Percentiles rank a stretch among this genome's conserved stretches.
Evolutionary conservation across 92 coral and sea anemone genomes (phyloP).

Genomic region (Bergia sp.): DNA sequence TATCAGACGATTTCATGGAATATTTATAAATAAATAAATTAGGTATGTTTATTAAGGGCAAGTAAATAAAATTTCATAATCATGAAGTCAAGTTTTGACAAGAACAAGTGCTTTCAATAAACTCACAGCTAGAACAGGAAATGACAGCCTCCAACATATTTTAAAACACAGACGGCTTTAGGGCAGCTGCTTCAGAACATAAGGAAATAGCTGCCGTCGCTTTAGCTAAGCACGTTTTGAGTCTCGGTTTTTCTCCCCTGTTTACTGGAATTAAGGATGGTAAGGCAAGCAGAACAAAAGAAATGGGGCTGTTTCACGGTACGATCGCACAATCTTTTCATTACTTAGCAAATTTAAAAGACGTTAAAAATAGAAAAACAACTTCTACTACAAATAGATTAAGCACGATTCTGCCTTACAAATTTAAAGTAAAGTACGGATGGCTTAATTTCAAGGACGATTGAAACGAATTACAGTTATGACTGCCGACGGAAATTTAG

Average conservation of each 20-base stretch:
- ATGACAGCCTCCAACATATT: not conserved
- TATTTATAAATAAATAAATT: no score
- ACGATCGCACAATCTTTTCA: no score
- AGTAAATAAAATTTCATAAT: not conserved
- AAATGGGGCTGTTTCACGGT: no score
- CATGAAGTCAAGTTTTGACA: not conserved
- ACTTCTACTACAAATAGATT: no score
- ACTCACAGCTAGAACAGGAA: not conserved
- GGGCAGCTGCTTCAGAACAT: not conserved
- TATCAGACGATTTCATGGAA: not conserved
- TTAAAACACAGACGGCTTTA: not conserved
- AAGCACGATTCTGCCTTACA: no score
- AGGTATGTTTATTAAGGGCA: not conserved
- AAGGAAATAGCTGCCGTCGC: not conserved
- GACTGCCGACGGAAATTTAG: no score
- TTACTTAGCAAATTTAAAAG: no score
- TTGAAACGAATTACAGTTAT: no score
- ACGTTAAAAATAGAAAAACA: no score
- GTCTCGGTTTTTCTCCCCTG: not conserved
- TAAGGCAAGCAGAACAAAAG: not conserved
- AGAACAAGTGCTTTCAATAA: not conserved
- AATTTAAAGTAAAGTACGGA: no score
- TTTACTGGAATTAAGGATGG: not conserved
- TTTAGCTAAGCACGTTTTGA: not conserved
- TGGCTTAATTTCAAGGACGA: no score